A percentile compares a stretch with the other conserved stretches of the same genome.
Evolutionary conservation across 2,113 vertebrate genomes (phyloP).

Genomic region (Lepisosteus oculatus): DNA sequence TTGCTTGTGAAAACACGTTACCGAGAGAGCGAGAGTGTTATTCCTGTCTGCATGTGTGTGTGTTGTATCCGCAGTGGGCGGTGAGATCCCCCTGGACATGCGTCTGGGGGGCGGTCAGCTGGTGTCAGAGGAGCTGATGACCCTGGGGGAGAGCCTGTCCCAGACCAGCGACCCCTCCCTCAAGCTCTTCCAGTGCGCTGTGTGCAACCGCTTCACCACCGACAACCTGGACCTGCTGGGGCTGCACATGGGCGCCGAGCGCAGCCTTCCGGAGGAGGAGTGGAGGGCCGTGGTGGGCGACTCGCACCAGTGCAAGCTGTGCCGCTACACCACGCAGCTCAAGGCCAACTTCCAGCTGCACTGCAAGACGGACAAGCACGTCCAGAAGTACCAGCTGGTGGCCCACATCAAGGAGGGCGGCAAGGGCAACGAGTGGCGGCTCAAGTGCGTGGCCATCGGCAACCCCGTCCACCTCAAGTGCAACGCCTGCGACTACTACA

Average conservation of each 20-base stretch:
- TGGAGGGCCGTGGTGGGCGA: constrained; percentile 94
- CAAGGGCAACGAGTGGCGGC: constrained; percentile 95
- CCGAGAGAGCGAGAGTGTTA: not conserved
- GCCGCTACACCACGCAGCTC: constrained; percentile 96
- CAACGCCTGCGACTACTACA: constrained; percentile 98
- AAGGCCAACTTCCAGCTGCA: constrained; percentile 99
- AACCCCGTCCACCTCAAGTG: constrained; percentile 96
- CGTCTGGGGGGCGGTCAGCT: constrained; percentile 89
- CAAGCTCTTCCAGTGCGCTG: constrained; percentile 97
- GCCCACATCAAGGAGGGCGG: constrained; percentile 98
- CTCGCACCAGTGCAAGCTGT: constrained; percentile 95
- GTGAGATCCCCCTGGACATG: constrained; percentile 93
- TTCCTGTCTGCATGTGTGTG: not conserved
- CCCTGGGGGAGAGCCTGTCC: constrained; percentile 92
- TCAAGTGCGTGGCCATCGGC: constrained; percentile 96
- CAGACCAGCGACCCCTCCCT: constrained; percentile 93
- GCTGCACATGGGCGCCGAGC: constrained; percentile 93
- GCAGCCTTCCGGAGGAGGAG: constrained; percentile 89
- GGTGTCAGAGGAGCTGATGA: constrained; percentile 97
- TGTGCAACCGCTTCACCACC: constrained; percentile 97
- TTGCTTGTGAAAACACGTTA: too few species aligned
- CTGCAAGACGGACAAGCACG: constrained; percentile 97
- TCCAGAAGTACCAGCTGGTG: constrained; percentile 97
- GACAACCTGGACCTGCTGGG: constrained; percentile 95
- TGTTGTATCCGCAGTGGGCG: constrained; percentile 71